Percentiles rank a stretch among this genome's conserved stretches.
Evolutionary conservation across 2,113 vertebrate genomes (phyloP).

Genomic region (Barnardius zonarius): DNA sequence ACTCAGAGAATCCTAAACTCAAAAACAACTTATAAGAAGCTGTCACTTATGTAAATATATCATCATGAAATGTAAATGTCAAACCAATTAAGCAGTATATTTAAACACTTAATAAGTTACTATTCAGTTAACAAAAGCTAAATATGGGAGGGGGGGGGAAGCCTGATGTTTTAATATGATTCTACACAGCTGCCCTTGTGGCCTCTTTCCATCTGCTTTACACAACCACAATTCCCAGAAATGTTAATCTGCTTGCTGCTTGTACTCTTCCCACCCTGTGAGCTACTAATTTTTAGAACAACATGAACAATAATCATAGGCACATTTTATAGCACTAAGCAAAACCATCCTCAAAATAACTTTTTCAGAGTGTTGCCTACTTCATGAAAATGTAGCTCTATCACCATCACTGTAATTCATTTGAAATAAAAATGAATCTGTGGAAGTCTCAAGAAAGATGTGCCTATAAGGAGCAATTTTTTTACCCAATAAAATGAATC

Average conservation of each 20-base stretch:
- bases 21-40: background rate
- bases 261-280: background rate
- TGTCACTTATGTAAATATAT: background rate
- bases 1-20: background rate
- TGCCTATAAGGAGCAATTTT: background rate
- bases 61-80: background rate
- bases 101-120: background rate
- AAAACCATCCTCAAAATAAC: background rate
- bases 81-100: background rate
- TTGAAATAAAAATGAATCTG: background rate
- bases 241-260: background rate
- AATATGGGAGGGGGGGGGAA: fast-evolving
- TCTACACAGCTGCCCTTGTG: background rate
- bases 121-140: background rate
- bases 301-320: background rate
- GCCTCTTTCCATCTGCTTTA: background rate
- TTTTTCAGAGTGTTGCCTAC: background rate
- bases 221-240: background rate
- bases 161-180: background rate
- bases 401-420: background rate
- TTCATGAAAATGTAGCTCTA: background rate
- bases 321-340: background rate
- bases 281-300: background rate
- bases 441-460: background rate
- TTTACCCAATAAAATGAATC: background rate